phyloP scores from a whole-genome alignment of 1,140 invertebrate species.

The Bombus ignitus region DNA sequence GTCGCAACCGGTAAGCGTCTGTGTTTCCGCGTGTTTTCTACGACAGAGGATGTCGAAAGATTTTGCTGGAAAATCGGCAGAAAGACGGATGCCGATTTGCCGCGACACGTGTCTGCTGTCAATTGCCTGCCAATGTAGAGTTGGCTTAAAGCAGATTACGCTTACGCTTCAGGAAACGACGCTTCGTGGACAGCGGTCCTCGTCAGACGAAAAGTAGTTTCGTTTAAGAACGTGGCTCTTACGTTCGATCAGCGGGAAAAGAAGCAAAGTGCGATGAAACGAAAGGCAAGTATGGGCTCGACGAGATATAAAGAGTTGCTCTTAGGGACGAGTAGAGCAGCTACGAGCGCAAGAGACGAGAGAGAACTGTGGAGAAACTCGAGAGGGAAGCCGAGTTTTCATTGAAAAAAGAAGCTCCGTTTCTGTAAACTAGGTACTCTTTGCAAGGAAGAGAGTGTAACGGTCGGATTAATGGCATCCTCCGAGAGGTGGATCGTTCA shows the following conservation, averaged over 20 bases:
- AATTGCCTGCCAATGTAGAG: no score
- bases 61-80: no score
- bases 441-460: neutral
- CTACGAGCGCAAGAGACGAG: no score
- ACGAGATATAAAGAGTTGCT: neutral
- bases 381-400: neutral
- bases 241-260: conserved; percentile 11
- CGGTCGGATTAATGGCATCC: conserved; percentile 5
- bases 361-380: neutral
- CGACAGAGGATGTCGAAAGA: no score
- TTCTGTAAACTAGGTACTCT: neutral
- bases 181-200: no score
- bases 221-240: neutral
- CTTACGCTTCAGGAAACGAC: no score
- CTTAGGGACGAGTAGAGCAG: neutral
- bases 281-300: neutral
- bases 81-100: no score
- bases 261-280: neutral
- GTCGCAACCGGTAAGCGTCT: no score
- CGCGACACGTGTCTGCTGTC: no score
- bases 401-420: neutral
- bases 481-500: neutral
- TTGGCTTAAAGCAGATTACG: no score
- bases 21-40: no score
- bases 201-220: neutral